These are phyloP conservation scores for Homarus americanus DNA, from an alignment of 1,140 invertebrate genomes.

Conservation along the genomic window DNA sequence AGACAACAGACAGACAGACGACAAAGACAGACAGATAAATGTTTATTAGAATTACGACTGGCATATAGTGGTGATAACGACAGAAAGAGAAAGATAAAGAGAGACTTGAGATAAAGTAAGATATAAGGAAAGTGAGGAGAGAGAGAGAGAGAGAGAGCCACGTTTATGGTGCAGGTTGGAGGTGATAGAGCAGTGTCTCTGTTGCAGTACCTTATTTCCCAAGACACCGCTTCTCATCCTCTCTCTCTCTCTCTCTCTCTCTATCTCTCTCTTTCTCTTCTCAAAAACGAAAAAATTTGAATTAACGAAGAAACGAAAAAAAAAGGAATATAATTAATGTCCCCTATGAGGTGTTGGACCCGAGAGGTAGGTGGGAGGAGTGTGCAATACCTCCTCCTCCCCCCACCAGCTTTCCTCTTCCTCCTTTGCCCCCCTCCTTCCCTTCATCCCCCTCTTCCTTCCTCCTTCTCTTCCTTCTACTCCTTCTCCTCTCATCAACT, in stretches of 20 bases:
- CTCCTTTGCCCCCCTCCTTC: background rate
- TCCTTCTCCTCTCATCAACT: background rate
- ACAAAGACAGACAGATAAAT: too few species aligned
- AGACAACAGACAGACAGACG: too few species aligned
- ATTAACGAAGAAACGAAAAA: background rate
- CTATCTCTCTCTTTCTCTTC: background rate
- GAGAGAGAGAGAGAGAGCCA: background rate
- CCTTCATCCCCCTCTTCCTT: slow-evolving; percentile 1
- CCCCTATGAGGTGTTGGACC: too few species aligned
- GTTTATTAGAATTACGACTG: too few species aligned
- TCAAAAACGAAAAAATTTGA: too few species aligned
- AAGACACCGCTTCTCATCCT: background rate
- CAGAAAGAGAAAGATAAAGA: background rate
- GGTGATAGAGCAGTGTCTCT: background rate
- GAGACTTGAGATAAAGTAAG: background rate
- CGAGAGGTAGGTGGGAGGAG: too few species aligned
- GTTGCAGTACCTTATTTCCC: background rate
- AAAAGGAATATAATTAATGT: background rate
- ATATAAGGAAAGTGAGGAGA: background rate
- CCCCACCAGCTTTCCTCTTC: background rate
- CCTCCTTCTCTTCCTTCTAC: too few species aligned
- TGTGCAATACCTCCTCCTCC: background rate
- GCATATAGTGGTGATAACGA: too few species aligned
- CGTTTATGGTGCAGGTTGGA: background rate
- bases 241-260: slow-evolving; percentile 33